phyloP scores from a whole-genome alignment of 2,113 vertebrate species.

The Pluvianellus socialis region DNA sequence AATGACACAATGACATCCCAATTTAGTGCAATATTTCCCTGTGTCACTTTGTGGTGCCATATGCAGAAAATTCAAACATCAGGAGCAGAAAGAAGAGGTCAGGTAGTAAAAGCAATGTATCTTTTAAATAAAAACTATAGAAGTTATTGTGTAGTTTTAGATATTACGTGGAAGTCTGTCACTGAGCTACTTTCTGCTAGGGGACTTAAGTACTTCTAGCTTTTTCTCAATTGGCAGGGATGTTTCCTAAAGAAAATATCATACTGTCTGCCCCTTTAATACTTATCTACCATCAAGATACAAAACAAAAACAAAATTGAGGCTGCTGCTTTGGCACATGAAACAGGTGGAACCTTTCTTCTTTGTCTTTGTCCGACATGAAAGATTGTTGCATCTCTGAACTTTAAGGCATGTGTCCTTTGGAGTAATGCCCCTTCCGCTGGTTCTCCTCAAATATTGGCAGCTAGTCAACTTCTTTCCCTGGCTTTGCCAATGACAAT shows the following conservation, averaged over 20 bases:
- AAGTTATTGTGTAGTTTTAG: neutral
- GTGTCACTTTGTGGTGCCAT: neutral
- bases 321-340: neutral
- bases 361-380: conserved; percentile 41
- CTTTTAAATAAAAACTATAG: neutral
- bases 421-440: conserved; percentile 51
- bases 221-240: neutral
- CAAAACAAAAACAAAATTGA: neutral
- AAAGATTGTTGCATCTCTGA: conserved; percentile 45
- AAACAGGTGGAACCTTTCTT: conserved; percentile 43
- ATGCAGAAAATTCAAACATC: neutral
- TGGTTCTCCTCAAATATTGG: conserved; percentile 37
- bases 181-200: neutral
- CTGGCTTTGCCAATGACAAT: conserved; percentile 65
- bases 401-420: conserved; percentile 40
- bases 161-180: neutral
- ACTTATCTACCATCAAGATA: conserved; percentile 24
- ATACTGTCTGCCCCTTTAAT: neutral
- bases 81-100: neutral
- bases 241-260: neutral
- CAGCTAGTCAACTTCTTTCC: conserved; percentile 31
- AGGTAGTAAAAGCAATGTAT: neutral
- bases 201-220: neutral
- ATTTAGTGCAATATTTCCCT: neutral
- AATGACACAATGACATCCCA: neutral